Evolutionary conservation across 2,797 vertebrate genomes (phyloP), one percentile per base, ranked within the genome.

Genomic region (Pangasius mekongensis): DNA sequence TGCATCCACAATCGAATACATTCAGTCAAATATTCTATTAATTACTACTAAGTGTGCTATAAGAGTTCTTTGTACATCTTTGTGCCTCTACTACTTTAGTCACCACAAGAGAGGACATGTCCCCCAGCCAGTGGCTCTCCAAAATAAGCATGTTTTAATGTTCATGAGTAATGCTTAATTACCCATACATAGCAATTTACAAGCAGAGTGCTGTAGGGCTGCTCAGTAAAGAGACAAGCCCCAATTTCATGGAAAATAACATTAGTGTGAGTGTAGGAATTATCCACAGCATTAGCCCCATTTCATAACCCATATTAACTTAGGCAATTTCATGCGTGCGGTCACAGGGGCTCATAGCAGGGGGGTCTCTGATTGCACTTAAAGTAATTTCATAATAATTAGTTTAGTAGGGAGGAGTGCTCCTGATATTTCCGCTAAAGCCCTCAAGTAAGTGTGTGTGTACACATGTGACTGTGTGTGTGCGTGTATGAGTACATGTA

Each of bases 381-480:
- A 98, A 98, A 98, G 97, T 98, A 98, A 99, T 99, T 98, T 99
- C 98, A 99, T 98, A 97, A 99, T 99, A 98, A 98, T 99, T 99
- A 99, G 98, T 98, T 99, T 95, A 95, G 81, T 82, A 85, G 62
- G 86, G 76, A 86, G 71, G 39, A 62, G 36, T 77, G n/a, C 56
- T 64, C 87, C 87, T 92, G 87, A 92, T 93, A 91, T 92, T 93
- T 94, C 92, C 52, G 49, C 71, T 54, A 91, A 92, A 81, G 56
- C 67, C 82, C 85, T 86, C 77, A 52, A 85, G 76, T 73, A 30
- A 81, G 84, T 62, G 33, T 87, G 64, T 52, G 18, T 76, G 47
- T 56, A 27, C 22, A 82, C 33, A 8, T 43, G 30, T 84, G 39
- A 66, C 60, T 87, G 39, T 47, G 60, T 86, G 74, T 16, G 39